These are phyloP conservation scores for Berghia stephanieae DNA, from an alignment of 1,140 invertebrate species.

Conservation along the genomic window DNA sequence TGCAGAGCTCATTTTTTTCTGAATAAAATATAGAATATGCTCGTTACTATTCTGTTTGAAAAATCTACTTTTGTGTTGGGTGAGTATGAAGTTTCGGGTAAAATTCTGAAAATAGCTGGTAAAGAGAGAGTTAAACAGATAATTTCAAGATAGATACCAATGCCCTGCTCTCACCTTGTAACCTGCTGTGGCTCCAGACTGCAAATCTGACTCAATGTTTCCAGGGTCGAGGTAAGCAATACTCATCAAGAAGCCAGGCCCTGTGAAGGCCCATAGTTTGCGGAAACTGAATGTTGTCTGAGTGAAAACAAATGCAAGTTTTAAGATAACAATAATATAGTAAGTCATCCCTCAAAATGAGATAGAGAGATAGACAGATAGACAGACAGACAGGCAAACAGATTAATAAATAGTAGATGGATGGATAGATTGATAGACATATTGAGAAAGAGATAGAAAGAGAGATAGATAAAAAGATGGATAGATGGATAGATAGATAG, in stretches of 20 bases:
- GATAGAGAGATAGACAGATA: not conserved
- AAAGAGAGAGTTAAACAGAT: no score
- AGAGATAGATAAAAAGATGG: not conserved
- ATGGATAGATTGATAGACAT: not conserved
- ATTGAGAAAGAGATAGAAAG: not conserved
- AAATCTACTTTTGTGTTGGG: no score
- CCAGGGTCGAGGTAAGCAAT: slow-evolving; percentile 94
- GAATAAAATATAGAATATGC: no score
- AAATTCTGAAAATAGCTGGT: no score
- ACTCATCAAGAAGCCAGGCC: slow-evolving; percentile 92
- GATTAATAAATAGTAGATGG: no score
- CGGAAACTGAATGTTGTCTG: slow-evolving; percentile 86
- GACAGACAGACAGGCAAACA: no score
- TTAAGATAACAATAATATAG: no score
- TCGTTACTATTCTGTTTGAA: no score
- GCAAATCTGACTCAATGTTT: slow-evolving; percentile 92
- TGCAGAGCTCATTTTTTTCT: no score
- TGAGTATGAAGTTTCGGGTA: no score
- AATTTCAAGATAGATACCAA: no score
- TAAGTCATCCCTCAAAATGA: not conserved
- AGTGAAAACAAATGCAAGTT: slow-evolving; percentile 37
- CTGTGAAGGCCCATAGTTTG: slow-evolving; percentile 93
- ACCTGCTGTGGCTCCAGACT: slow-evolving; percentile 81
- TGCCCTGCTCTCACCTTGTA: slow-evolving; percentile 83
- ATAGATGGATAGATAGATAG: not conserved